Conservation (phyloP, 2,797 vertebrate genomes). For the Hafferia zeledoni region DNA sequence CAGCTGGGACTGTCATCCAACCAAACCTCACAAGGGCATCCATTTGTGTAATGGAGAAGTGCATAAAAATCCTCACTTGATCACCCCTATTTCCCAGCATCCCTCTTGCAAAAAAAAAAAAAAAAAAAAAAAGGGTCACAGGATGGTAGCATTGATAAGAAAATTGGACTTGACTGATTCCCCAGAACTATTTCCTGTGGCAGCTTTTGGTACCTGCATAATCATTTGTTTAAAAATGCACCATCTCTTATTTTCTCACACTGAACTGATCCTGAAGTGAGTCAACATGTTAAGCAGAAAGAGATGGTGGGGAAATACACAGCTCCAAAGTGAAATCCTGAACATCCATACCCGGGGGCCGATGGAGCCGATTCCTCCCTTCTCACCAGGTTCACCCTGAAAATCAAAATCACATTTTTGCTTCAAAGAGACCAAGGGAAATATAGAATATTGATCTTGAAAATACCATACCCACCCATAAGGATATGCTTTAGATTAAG, state of each 20-base stretch:
- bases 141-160: background rate
- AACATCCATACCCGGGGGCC: slow-evolving; percentile 74
- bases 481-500: background rate
- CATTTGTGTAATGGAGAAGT: background rate
- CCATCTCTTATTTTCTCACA: background rate
- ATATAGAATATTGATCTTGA: background rate
- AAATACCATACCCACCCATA: background rate
- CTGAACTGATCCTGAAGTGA: background rate
- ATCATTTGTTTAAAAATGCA: background rate
- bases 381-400: slow-evolving; percentile 88
- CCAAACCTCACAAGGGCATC: background rate
- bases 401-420: slow-evolving; percentile 21
- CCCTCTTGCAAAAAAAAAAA: background rate
- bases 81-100: background rate
- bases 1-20: background rate
- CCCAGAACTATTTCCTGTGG: background rate
- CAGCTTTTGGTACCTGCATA: background rate
- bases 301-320: background rate
- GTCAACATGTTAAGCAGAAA: background rate
- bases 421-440: background rate
- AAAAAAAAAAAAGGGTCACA: background rate
- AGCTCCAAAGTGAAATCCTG: background rate
- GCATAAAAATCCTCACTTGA: background rate
- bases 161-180: background rate
- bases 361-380: slow-evolving; percentile 70